phyloP scores from a whole-genome alignment of 2,888 invertebrate genomes.

The Arrhopalites spinosus region DNA sequence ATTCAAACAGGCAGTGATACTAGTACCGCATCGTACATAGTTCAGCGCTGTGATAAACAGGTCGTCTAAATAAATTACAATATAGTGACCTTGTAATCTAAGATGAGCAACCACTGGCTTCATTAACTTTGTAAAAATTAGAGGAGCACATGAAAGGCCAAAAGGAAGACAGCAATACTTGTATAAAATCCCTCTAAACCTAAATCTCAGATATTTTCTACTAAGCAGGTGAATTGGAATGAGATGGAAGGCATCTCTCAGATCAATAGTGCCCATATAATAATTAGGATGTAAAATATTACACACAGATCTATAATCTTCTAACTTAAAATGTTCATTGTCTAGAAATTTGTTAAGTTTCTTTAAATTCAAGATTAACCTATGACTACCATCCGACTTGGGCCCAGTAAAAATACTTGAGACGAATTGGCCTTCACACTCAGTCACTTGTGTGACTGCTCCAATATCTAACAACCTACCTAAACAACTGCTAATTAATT shows the following conservation, averaged over 20 bases:
- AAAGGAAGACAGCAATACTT: neutral
- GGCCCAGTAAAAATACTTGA: slow-evolving; percentile 34
- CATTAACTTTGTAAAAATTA: neutral
- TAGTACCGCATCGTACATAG: too few species aligned
- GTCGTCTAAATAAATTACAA: neutral
- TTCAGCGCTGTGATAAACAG: neutral
- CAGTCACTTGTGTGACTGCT: neutral
- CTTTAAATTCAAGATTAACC: neutral
- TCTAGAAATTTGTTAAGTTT: neutral
- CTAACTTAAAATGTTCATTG: neutral
- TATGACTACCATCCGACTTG: neutral
- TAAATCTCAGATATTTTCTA: neutral
- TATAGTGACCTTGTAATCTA: neutral
- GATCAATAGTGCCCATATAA: neutral
- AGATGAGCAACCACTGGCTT: neutral
- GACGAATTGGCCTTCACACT: slow-evolving; percentile 18
- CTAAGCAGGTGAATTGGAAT: neutral
- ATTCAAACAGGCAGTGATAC: too few species aligned
- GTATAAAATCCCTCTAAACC: neutral
- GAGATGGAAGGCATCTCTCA: neutral
- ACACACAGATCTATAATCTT: slow-evolving; percentile 20
- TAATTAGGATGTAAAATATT: neutral
- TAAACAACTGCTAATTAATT: too few species aligned
- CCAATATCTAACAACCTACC: slow-evolving; percentile 4
- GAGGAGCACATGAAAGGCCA: neutral